Percentiles rank a stretch among this genome's conserved stretches.
Conservation (phyloP, 2,888 invertebrate genomes). For the Phyllotreta striolata region DNA sequence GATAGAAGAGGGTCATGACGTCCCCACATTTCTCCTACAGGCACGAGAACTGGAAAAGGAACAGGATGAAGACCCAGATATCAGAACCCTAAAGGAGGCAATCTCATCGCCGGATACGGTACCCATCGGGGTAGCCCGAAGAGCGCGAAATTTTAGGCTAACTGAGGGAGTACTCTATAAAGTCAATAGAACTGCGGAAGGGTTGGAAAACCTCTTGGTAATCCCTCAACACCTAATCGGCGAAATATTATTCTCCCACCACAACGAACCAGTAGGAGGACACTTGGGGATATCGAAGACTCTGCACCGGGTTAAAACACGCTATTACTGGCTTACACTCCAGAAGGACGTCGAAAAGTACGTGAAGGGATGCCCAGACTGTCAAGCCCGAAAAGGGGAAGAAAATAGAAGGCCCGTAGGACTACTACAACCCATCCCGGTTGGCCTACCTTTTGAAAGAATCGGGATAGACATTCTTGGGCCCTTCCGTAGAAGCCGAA, state of each 20-base stretch:
- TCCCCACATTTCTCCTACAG: slow-evolving; percentile 35
- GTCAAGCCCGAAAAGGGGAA: slow-evolving; percentile 6
- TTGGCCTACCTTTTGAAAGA: not conserved
- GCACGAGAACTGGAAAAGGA: slow-evolving; percentile 27
- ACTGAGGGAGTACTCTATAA: slow-evolving; percentile 37
- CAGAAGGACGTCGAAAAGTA: slow-evolving; percentile 34
- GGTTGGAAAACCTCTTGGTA: slow-evolving; percentile 37
- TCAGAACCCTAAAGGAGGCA: slow-evolving; percentile 32
- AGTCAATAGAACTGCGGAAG: slow-evolving; percentile 19
- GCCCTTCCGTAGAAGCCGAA: slow-evolving; percentile 19
- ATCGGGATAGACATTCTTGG: slow-evolving; percentile 13
- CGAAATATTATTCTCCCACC: slow-evolving; percentile 23
- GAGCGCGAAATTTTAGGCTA: slow-evolving; percentile 39
- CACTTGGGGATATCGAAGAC: slow-evolving; percentile 36
- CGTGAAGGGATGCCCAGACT: not conserved
- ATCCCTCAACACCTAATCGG: slow-evolving; percentile 34
- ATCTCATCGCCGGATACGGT: slow-evolving; percentile 19
- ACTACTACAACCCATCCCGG: not conserved
- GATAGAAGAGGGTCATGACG: slow-evolving; percentile 21
- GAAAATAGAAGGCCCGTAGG: slow-evolving; percentile 11
- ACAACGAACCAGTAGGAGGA: slow-evolving; percentile 2
- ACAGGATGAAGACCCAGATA: slow-evolving; percentile 32
- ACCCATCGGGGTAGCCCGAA: slow-evolving; percentile 31
- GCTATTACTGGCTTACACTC: slow-evolving; percentile 40
- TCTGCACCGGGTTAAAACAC: slow-evolving; percentile 33